A percentile compares a stretch with the other conserved stretches of the same genome.
Conservation (phyloP, 2,888 invertebrate species). For the Cryptus viduatorius region DNA sequence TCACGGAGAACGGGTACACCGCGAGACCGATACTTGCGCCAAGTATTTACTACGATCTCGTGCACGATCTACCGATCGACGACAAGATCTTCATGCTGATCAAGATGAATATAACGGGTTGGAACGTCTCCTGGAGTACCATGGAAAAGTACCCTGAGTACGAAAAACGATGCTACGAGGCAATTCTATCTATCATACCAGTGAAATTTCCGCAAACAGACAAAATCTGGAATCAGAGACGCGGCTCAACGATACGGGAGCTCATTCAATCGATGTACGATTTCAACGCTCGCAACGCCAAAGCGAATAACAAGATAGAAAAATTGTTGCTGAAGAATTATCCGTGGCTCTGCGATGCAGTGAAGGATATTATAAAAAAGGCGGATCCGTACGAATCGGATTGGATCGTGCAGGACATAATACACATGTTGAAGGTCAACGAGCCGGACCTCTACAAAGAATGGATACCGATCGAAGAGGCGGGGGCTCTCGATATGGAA, state of each 20-base stretch:
- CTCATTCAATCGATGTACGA: slow-evolving; percentile 68
- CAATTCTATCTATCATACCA: slow-evolving; percentile 64
- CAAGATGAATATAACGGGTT: slow-evolving; percentile 42
- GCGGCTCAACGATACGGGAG: slow-evolving; percentile 32
- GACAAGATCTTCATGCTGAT: slow-evolving; percentile 65
- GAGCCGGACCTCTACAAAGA: slow-evolving; percentile 68
- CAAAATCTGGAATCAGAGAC: slow-evolving; percentile 45
- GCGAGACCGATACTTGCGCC: slow-evolving; percentile 62
- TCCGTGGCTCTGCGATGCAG: slow-evolving; percentile 71
- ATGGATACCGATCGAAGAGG: slow-evolving; percentile 12
- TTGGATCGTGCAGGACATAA: background rate
- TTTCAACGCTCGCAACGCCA: slow-evolving; percentile 70
- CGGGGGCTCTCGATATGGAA: slow-evolving; percentile 10
- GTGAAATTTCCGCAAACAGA: slow-evolving; percentile 38
- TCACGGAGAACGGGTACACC: accelerated
- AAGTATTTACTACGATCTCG: slow-evolving; percentile 69
- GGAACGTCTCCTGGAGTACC: slow-evolving; percentile 68
- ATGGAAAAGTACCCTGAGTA: slow-evolving; percentile 71
- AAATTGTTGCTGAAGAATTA: slow-evolving; percentile 72
- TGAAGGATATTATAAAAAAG: slow-evolving; percentile 16
- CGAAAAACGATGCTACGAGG: slow-evolving; percentile 74
- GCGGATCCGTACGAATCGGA: background rate
- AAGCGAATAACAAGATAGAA: slow-evolving; percentile 46
- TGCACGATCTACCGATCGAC: slow-evolving; percentile 67
- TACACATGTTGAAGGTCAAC: slow-evolving; percentile 14